Evolutionary conservation across 1,140 invertebrate genomes (phyloP), one percentile per base, ranked within the genome.

Genomic region (Charaxes varanes): DNA sequence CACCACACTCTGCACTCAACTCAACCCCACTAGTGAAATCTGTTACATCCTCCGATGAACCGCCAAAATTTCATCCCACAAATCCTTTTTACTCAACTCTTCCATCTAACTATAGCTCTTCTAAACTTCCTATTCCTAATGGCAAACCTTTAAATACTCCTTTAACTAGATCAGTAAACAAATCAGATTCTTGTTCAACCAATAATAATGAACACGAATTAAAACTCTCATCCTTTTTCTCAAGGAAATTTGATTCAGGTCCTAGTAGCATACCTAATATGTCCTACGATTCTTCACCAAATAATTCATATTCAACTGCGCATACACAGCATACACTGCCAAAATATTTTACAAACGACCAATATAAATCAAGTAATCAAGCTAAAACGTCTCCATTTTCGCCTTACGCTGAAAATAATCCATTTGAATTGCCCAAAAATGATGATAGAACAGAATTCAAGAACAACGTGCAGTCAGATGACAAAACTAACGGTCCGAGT

Each of bases 61-160:
- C 60, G 13, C 41, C 58, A 8, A 69, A 62, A 53, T 67, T 83
- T 46, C 74, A 83, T 45, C 79, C 74, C 17, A 79, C 79, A 16
- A 83, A 83, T 51, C 79, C 79, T 22, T 83, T 83, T 62, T 81
- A 80, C 53, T 78, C 77, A 27, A 79, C 77, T 37, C 59, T 81
- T 52, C 74, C 72, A 22, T 80, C 70, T 58, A 64, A 79, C 46
- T 63, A 70, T 19, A 79, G 61, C 66, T 38, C 62, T 69, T 83
- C 79, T 44, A 79, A 68, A 70, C 53, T 84, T 35, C 79, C 77
- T 4, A 60, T 84, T 46, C 76, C 79, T 36, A 81, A 78, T 27
- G 68, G 71, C 18, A 68, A 58, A 63, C 15, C 65, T 4, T 48
- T 64, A 10, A 49, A 63, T 24, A 49, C 68, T 30, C 64, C 50